Base-by-base conservation (phyloP, 2,113 vertebrate species). In the Oncorhynchus masou region DNA sequence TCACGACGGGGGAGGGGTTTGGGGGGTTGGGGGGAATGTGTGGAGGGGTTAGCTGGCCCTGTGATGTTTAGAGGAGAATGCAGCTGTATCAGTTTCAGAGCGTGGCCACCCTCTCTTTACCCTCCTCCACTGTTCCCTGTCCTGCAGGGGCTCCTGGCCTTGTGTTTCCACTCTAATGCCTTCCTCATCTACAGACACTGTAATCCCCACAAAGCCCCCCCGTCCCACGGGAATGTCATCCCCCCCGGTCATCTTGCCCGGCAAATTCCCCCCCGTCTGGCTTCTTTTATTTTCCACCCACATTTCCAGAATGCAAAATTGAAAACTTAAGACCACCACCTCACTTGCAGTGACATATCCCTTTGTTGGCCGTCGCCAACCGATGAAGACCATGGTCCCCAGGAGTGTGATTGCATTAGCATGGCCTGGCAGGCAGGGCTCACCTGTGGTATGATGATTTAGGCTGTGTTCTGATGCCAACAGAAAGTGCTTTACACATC, bases 191-290 rank as follows among this genome's bases (percentile, higher is more conserved):
- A 71, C 20, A 48, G 75, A 71, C 81, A 57, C 74, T 27, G 27
- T 81, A 81, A 85, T 86, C 81, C 85, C 79, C 68, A 51, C 73
- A 62, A 60, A 70, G 66, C 68, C 81, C 77, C 57, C 39, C 8
- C 8, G 64, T 3, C 31, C 66, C 80, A 72, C 78, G 67, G 57
- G 57, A 54, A 71, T 27, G 31, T 81, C 81, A 85, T 85, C 68
- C 81, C 77, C 57, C 39, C 9, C 9, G 2, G 2, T 9, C 39
- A 0, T 45, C 39, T 45, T 45, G 9, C 9, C 39, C 2, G 9
- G 51, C 73, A 62, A 60, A 70, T 54, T 4, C 54, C 78, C 77
- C 57, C 9, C 71, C 70, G 68, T 3, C 31, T 51, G n/a, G 3
- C 2, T 45, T 45, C 39, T 45, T 11, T 45, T 45, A 45, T 62